These are phyloP conservation scores for Tachycineta bicolor DNA, from an alignment of 2,113 vertebrate genomes.

Conservation along the genomic window DNA sequence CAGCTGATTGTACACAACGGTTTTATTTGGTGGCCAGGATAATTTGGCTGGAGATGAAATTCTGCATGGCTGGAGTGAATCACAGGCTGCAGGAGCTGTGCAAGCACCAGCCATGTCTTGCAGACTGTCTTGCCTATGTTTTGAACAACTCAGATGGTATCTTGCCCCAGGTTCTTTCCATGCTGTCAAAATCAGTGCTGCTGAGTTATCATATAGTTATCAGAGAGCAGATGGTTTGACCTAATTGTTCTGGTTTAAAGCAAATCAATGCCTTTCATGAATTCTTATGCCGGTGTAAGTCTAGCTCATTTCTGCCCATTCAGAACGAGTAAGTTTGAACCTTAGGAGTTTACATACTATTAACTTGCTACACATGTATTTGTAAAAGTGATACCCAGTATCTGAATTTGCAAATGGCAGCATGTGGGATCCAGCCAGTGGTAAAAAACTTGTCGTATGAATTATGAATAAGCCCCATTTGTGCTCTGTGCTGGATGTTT, in stretches of 20 bases:
- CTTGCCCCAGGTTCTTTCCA: not conserved
- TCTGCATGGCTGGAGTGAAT: constrained; percentile 37
- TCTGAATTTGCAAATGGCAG: not conserved
- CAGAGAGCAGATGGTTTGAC: not conserved
- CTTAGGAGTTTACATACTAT: not conserved
- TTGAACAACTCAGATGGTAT: not conserved
- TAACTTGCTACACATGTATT: not conserved
- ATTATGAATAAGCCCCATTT: not conserved
- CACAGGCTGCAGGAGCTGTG: not conserved
- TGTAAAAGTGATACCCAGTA: not conserved
- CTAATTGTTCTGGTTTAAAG: not conserved
- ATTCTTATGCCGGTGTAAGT: not conserved
- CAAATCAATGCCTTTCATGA: not conserved
- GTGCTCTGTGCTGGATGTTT: not conserved
- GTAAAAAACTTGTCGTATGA: not conserved
- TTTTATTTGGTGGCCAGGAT: constrained; percentile 7
- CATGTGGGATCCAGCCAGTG: not conserved
- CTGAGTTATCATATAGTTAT: not conserved
- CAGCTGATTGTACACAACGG: not conserved
- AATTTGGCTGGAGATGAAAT: constrained; percentile 42
- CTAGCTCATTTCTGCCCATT: not conserved
- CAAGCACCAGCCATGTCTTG: not conserved
- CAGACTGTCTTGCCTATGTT: not conserved
- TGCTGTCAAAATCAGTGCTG: not conserved
- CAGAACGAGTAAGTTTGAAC: not conserved